These are phyloP conservation scores for Lordiphosa clarofinis DNA, from an alignment of 1,140 invertebrate genomes.

Conservation along the genomic window DNA sequence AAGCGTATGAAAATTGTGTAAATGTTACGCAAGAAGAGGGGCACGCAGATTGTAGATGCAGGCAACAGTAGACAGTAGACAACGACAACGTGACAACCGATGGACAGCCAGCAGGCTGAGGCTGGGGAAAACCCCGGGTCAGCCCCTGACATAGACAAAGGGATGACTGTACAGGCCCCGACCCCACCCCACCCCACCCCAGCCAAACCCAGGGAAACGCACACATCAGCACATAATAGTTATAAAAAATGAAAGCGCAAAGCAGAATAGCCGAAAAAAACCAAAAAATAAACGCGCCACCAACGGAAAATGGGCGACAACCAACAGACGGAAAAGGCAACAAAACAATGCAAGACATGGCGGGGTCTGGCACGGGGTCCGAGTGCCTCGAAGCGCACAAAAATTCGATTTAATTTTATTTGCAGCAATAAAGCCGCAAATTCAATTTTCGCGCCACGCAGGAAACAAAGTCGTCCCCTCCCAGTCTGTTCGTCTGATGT, in stretches of 20 bases:
- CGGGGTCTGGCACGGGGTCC: neutral
- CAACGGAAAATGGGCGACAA: slow-evolving; percentile 16
- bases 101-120: slow-evolving; percentile 28
- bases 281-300: slow-evolving; percentile 15
- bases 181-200: no score
- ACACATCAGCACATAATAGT: slow-evolving; percentile 74
- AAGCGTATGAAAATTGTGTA: slow-evolving; percentile 73
- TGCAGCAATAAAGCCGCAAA: slow-evolving; percentile 78
- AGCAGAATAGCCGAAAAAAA: slow-evolving; percentile 43
- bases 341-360: slow-evolving; percentile 34
- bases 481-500: neutral
- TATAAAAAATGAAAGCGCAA: slow-evolving; percentile 67
- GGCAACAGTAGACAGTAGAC: slow-evolving; percentile 19
- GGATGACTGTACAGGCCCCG: slow-evolving; percentile 1
- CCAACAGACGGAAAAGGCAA: slow-evolving; percentile 15
- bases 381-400: slow-evolving; percentile 22
- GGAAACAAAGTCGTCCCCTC: slow-evolving; percentile 29
- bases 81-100: slow-evolving; percentile 49
- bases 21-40: slow-evolving; percentile 51
- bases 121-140: neutral
- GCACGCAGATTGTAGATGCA: neutral
- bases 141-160: slow-evolving; percentile 32
- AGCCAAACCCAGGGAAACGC: slow-evolving; percentile 31
- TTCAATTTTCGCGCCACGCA: slow-evolving; percentile 73
- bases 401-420: slow-evolving; percentile 79